Percentiles rank a stretch among this genome's conserved stretches.
phyloP scores from a whole-genome alignment of 2,888 invertebrate species.

The Ethmia dodecea region DNA sequence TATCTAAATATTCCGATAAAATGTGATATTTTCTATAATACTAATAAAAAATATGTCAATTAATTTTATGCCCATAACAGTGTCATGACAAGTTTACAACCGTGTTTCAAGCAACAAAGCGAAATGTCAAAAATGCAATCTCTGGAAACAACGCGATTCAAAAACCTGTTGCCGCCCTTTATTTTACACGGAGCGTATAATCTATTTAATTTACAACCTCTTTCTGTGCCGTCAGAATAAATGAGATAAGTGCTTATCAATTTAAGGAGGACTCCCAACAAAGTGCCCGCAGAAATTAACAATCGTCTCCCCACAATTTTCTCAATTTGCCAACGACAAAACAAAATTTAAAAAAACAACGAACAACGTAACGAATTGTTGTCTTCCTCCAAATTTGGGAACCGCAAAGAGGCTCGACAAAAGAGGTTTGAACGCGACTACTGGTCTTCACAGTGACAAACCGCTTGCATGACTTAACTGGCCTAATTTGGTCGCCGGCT shows the following conservation, averaged over 20 bases:
- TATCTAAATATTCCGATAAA: too few species aligned
- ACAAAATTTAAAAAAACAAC: conserved; percentile 28
- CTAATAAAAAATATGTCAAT: too few species aligned
- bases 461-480: conserved; percentile 51
- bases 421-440: conserved; percentile 45
- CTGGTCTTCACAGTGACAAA: conserved; percentile 66
- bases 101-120: too few species aligned
- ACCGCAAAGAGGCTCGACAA: conserved; percentile 37
- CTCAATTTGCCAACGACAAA: conserved; percentile 52
- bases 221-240: conserved; percentile 31
- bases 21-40: too few species aligned
- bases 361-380: conserved; percentile 49
- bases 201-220: conserved; percentile 46
- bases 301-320: conserved; percentile 43
- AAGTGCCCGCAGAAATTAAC: conserved; percentile 44
- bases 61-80: too few species aligned
- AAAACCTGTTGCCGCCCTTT: conserved; percentile 29
- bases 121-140: conserved; percentile 28
- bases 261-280: conserved; percentile 36
- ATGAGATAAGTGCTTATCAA: conserved; percentile 47
- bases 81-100: too few species aligned
- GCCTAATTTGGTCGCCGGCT: conserved; percentile 49
- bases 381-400: conserved; percentile 34
- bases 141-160: conserved; percentile 25
- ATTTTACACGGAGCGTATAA: conserved; percentile 31